phyloP scores from a whole-genome alignment of 2,888 invertebrate species.

The Iselma pallidipennis region DNA sequence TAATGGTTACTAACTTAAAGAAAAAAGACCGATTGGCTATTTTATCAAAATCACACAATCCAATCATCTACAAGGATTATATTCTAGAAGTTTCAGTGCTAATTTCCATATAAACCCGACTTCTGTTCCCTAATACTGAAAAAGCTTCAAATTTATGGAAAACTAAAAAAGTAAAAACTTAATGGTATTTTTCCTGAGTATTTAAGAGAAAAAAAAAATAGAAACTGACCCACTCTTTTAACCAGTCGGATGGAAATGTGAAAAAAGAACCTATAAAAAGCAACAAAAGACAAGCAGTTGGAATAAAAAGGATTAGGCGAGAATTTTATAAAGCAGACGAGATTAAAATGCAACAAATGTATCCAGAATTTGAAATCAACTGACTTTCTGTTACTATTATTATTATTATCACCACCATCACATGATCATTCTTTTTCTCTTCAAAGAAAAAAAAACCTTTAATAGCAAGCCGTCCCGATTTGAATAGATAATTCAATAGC shows the following conservation, averaged over 20 bases:
- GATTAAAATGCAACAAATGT: conserved; percentile 5
- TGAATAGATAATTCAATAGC: neutral
- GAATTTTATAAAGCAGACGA: neutral
- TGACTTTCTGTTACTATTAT: neutral
- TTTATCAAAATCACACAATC: neutral
- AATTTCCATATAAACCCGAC: neutral
- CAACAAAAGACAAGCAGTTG: neutral
- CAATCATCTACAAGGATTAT: neutral
- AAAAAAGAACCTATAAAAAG: neutral
- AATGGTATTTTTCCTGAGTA: neutral
- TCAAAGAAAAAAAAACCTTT: neutral
- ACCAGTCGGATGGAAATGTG: neutral
- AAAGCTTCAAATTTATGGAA: neutral
- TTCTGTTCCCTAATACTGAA: neutral
- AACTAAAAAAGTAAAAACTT: neutral
- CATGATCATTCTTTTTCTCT: neutral
- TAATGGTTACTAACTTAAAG: no score
- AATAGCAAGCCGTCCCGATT: neutral
- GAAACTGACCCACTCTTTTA: neutral
- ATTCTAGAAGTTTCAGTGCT: neutral
- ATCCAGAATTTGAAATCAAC: neutral
- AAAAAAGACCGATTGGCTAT: no score
- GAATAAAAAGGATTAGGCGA: neutral
- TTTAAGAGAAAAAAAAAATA: neutral
- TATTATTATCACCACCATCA: neutral